A percentile compares a stretch with the other conserved stretches of the same genome.
These are phyloP conservation scores for Elgonia sp. DNA, from an alignment of 2,888 invertebrate genomes.

Conservation along the genomic window DNA sequence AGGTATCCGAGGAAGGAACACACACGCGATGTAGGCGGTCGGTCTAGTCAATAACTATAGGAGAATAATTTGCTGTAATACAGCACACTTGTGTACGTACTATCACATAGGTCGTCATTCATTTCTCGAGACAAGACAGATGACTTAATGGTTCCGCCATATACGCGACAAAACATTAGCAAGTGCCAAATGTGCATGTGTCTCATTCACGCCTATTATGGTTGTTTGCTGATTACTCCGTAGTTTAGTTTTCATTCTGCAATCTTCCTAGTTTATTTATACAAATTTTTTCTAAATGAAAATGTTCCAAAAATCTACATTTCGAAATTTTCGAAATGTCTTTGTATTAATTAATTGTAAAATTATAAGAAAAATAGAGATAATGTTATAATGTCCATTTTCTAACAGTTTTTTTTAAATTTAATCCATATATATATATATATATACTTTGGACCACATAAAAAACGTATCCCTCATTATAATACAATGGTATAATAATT, in stretches of 20 bases:
- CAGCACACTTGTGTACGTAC: constrained; percentile 51
- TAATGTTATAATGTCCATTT: no score
- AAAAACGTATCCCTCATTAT: no score
- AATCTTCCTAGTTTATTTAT: neutral
- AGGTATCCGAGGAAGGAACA: constrained; percentile 61
- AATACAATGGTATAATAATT: no score
- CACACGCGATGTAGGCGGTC: constrained; percentile 53
- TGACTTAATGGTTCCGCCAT: constrained; percentile 76
- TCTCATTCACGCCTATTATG: constrained; percentile 62
- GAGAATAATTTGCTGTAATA: constrained; percentile 77
- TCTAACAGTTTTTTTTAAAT: no score
- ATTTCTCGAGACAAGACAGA: constrained; percentile 71
- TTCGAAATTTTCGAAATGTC: no score
- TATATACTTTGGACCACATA: no score
- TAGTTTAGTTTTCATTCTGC: constrained; percentile 23
- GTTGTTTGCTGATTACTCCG: constrained; percentile 43
- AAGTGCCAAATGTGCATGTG: constrained; percentile 41
- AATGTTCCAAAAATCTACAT: no score
- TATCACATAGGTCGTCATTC: constrained; percentile 59
- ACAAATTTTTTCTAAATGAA: no score
- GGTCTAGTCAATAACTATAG: constrained; percentile 79
- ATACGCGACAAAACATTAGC: constrained; percentile 48
- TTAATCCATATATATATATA: no score
- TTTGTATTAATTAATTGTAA: no score
- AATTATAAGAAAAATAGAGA: no score